phyloP scores from a whole-genome alignment of 1,140 invertebrate species.

The Lordiphosa mommai region DNA sequence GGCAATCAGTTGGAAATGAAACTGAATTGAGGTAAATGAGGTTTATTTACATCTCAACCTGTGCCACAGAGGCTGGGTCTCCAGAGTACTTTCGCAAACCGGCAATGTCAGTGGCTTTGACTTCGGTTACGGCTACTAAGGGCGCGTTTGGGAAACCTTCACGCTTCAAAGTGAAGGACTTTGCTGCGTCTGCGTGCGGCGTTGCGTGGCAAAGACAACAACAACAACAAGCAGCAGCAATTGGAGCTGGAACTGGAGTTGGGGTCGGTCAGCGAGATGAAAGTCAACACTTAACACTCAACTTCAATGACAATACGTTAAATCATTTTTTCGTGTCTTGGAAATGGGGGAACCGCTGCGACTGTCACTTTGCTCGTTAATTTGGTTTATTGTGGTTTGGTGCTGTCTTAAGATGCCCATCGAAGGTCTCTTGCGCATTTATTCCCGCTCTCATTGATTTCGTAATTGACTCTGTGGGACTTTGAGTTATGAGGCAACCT shows the following conservation, averaged over 20 bases:
- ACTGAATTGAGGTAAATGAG: slow-evolving; percentile 60
- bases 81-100: slow-evolving; percentile 46
- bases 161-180: slow-evolving; percentile 74
- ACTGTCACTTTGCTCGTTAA: slow-evolving; percentile 56
- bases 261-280: slow-evolving; percentile 53
- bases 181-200: slow-evolving; percentile 35
- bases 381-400: slow-evolving; percentile 63
- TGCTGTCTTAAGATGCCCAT: slow-evolving; percentile 31
- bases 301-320: slow-evolving; percentile 66
- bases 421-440: slow-evolving; percentile 52
- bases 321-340: slow-evolving; percentile 56
- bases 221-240: slow-evolving; percentile 36
- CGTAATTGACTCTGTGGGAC: slow-evolving; percentile 43
- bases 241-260: slow-evolving; percentile 11
- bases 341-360: slow-evolving; percentile 48
- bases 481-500: slow-evolving; percentile 2
- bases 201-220: slow-evolving; percentile 48
- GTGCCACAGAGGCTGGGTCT: not conserved
- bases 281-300: slow-evolving; percentile 72
- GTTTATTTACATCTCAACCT: slow-evolving; percentile 55
- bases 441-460: slow-evolving; percentile 24
- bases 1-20: slow-evolving; percentile 43
- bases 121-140: slow-evolving; percentile 11
- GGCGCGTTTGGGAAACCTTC: slow-evolving; percentile 56
- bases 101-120: slow-evolving; percentile 6